Base-by-base conservation (phyloP, 2,797 vertebrate genomes). In the Zenarchopterus dispar region DNA sequence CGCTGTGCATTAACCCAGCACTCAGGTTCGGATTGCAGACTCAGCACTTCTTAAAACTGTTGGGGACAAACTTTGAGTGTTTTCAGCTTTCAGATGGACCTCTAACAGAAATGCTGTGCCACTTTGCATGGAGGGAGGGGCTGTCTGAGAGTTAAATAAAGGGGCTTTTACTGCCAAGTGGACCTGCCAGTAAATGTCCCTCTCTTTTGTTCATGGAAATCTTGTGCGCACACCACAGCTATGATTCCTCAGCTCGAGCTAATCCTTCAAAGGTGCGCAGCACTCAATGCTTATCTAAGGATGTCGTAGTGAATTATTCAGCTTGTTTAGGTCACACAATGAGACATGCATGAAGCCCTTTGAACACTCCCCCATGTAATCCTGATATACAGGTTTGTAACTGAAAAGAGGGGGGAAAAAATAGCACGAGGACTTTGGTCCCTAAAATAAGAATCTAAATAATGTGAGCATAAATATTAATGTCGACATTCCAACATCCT, bases 1-100 rank as follows among this genome's bases (percentile, higher is more conserved):
- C 52, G 26, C 42, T 42, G 54, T 90, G 91, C 91, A 92, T 92
- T 91, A 92, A 90, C 64, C 31, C 84, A 80, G 91, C 93, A 93
- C 92, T 93, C 88, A 91, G 73, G 76, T 71, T 73, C 75, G 86
- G 83, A 91, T 89, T 85, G 90, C 87, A 67, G 82, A 92, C 84
- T 87, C 90, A 91, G 91, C 91, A 85, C 73, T 89, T 92, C 84
- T 80, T 44, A 57, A 56, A 82, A 88, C 89, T 87, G 88, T 88
- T 85, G 81, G 86, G 73, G 82, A 88, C 82, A 84, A 92, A 89
- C 84, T 87, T 84, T 79, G 83, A 91, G 85, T 84, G 85, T 89
- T 71, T 45, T 85, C 43, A 3, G 47, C 41, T 43, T 55, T 73
- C 24, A 62, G 67, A 82, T 71, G 80, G 80, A 72, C 76, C 77